phyloP scores from a whole-genome alignment of 2,888 invertebrate species.

The Isoperla grammatica region DNA sequence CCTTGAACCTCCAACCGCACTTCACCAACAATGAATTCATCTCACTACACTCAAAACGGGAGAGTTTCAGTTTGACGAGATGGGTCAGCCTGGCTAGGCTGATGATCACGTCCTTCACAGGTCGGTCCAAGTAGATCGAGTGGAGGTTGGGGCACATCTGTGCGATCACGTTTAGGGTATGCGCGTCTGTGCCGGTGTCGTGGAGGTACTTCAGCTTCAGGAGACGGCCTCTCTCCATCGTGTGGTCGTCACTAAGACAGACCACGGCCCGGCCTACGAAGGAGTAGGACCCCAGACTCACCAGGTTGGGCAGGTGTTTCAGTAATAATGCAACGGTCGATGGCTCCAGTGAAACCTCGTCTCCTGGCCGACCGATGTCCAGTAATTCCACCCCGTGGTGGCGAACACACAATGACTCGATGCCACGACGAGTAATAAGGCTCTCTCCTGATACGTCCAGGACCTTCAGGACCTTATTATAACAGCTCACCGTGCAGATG shows the following conservation, averaged over 20 bases:
- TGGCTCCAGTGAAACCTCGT: conserved; percentile 57
- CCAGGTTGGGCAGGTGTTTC: conserved; percentile 56
- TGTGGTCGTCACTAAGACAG: conserved; percentile 49
- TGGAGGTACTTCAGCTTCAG: conserved; percentile 63
- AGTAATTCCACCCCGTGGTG: conserved; percentile 55
- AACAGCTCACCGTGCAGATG: conserved; percentile 53
- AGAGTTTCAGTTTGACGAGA: conserved; percentile 55
- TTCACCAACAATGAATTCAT: conserved; percentile 52
- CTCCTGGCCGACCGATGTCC: conserved; percentile 64
- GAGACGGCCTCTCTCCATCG: conserved; percentile 52
- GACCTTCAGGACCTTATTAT: conserved; percentile 52
- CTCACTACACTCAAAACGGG: conserved; percentile 57
- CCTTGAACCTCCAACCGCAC: conserved; percentile 50
- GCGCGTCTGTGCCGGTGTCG: conserved; percentile 56
- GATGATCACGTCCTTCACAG: conserved; percentile 51
- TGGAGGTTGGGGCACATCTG: conserved; percentile 58
- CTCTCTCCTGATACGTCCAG: conserved; percentile 67
- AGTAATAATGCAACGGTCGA: conserved; percentile 59
- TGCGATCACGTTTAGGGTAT: conserved; percentile 55
- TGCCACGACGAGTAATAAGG: conserved; percentile 59
- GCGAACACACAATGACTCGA: conserved; percentile 52
- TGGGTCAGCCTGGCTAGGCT: conserved; percentile 47
- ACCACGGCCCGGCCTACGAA: conserved; percentile 59
- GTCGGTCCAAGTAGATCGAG: conserved; percentile 59
- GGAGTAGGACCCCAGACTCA: conserved; percentile 60